Evolutionary conservation across 2,113 vertebrate genomes (phyloP).

Genomic region (Neomonachus schauinslandi): DNA sequence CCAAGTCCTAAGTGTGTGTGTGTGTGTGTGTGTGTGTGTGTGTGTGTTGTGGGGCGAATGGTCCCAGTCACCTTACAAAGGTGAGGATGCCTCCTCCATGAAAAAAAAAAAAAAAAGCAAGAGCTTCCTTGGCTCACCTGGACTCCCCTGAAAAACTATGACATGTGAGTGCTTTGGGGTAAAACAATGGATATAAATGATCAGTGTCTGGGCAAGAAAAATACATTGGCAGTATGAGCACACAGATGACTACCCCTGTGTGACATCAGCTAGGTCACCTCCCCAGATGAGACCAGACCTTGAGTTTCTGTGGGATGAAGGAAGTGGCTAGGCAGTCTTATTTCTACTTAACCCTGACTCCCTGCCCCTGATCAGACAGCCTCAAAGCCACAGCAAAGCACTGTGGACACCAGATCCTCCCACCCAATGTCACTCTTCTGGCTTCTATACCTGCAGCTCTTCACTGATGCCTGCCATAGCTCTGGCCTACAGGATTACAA

Average conservation of each 20-base stretch:
- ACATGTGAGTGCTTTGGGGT: not conserved
- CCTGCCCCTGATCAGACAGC: not conserved
- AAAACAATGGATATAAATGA: slow-evolving; percentile 22
- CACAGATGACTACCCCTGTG: not conserved
- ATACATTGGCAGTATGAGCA: not conserved
- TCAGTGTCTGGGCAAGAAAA: not conserved
- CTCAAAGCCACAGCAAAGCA: not conserved
- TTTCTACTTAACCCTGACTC: not conserved
- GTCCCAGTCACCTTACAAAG: not conserved
- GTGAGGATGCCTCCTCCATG: not conserved
- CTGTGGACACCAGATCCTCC: not conserved
- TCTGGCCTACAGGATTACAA: not conserved
- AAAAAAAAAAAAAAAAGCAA: not conserved
- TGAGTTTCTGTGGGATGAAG: not conserved
- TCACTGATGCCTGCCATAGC: not conserved
- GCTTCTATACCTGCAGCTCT: not conserved
- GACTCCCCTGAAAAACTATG: not conserved
- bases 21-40: not conserved
- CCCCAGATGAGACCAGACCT: not conserved
- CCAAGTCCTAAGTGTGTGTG: too few species aligned
- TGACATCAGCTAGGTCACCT: not conserved
- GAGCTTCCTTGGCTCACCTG: not conserved
- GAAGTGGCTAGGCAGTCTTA: not conserved
- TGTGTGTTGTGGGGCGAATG: not conserved
- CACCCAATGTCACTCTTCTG: not conserved